Conservation (phyloP, 2,797 vertebrate genomes). For the Sebastes reedi region DNA sequence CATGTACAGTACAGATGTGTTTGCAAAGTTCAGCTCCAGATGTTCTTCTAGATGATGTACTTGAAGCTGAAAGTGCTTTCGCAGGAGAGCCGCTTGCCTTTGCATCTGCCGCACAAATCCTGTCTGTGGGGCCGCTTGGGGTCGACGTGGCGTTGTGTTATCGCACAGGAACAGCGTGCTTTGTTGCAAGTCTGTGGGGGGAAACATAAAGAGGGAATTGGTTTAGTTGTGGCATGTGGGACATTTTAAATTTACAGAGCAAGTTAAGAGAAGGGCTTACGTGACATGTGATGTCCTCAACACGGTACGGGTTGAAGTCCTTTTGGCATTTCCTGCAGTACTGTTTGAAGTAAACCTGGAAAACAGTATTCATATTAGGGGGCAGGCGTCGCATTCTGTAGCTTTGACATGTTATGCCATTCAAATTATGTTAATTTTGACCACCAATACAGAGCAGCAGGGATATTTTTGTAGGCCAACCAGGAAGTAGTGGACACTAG, state of each 20-base stretch:
- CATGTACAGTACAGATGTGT: no score
- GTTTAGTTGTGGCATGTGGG: fast-evolving
- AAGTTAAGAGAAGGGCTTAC: slow-evolving; percentile 72
- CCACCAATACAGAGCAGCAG: no score
- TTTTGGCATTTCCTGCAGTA: slow-evolving; percentile 96
- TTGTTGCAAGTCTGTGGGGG: slow-evolving; percentile 89
- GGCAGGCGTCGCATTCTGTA: no score
- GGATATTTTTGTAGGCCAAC: no score
- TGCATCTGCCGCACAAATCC: slow-evolving; percentile 96
- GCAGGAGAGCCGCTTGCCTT: slow-evolving; percentile 95
- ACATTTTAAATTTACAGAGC: neutral
- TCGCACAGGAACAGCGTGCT: slow-evolving; percentile 89
- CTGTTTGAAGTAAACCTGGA: slow-evolving; percentile 97
- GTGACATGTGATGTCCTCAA: slow-evolving; percentile 96
- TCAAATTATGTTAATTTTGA: no score
- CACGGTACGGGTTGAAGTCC: slow-evolving; percentile 95
- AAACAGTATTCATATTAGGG: neutral
- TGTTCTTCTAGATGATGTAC: slow-evolving; percentile 89
- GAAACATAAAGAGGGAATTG: no score
- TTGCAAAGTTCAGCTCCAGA: slow-evolving; percentile 5
- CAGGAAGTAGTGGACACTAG: no score
- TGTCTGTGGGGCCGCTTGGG: slow-evolving; percentile 96
- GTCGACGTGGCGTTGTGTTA: slow-evolving; percentile 93
- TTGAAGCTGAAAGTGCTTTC: slow-evolving; percentile 99
- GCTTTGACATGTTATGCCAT: no score